Percentiles rank a stretch among this genome's conserved stretches.
These are phyloP conservation scores for Hipparchia semele DNA, from an alignment of 2,888 invertebrate species.

Conservation along the genomic window DNA sequence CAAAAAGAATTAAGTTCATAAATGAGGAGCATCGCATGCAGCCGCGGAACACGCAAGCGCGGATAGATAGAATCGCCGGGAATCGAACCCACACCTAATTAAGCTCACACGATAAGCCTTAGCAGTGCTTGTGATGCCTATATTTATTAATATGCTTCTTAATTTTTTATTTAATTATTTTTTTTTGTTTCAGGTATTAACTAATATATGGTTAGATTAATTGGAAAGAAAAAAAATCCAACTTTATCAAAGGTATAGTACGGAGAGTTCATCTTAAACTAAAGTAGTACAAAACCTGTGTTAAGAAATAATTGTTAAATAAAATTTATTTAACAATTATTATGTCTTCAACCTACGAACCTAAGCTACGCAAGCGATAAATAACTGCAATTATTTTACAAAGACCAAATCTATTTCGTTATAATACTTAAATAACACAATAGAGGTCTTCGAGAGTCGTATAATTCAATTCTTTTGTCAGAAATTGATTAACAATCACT, in stretches of 20 bases:
- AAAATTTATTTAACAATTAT: too few relatives aligned
- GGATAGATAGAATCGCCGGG: conserved; percentile 44
- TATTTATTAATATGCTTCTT: conserved; percentile 24
- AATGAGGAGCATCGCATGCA: conserved; percentile 32
- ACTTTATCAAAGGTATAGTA: too few relatives aligned
- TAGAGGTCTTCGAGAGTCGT: conserved; percentile 5
- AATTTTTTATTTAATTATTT: not conserved
- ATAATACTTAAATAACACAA: conserved; percentile 16
- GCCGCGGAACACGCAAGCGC: conserved; percentile 44
- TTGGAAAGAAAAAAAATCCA: not conserved
- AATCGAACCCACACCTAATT: conserved; percentile 43
- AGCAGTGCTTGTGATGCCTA: conserved; percentile 30
- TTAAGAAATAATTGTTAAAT: too few relatives aligned
- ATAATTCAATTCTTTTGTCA: conserved; percentile 33
- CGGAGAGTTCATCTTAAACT: too few relatives aligned
- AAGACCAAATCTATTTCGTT: conserved; percentile 7
- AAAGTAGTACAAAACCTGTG: too few relatives aligned
- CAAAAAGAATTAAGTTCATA: not conserved
- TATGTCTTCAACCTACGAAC: not conserved
- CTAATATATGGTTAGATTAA: not conserved
- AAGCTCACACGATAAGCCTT: conserved; percentile 27
- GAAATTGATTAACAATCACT: conserved; percentile 29
- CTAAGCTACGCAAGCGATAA: not conserved
- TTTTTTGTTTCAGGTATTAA: conserved; percentile 10
- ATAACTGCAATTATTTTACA: conserved; percentile 7